A percentile compares a stretch with the other conserved stretches of the same genome.
phyloP scores from a whole-genome alignment of 2,888 invertebrate species.

The Cephus nigrinus region DNA sequence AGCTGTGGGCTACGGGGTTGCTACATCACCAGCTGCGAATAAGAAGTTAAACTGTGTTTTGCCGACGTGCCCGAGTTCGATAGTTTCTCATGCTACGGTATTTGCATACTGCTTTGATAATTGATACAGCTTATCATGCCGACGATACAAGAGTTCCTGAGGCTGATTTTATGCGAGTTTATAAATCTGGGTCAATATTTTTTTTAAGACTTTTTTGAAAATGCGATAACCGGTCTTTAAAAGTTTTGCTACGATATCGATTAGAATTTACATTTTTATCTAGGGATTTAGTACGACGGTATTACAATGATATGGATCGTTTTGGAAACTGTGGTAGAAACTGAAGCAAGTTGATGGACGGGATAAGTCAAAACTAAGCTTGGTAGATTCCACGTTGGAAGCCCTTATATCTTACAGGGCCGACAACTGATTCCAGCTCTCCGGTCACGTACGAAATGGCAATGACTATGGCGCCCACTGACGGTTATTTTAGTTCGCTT shows the following conservation, averaged over 20 bases:
- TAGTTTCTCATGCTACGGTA: not conserved
- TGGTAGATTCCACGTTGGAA: not conserved
- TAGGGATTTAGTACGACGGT: not conserved
- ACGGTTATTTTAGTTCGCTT: constrained; percentile 5
- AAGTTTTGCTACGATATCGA: not conserved
- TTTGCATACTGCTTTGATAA: not conserved
- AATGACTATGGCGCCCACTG: not conserved
- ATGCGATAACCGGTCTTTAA: not conserved
- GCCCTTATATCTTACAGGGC: constrained; percentile 1
- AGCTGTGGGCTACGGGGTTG: constrained; percentile 6
- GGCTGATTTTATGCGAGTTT: not conserved
- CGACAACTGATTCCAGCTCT: constrained; percentile 3
- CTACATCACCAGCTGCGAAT: constrained; percentile 5
- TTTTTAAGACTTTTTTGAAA: not conserved
- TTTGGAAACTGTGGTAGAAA: not conserved
- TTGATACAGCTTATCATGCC: not conserved
- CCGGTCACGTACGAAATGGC: constrained; percentile 6
- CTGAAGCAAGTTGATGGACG: not conserved
- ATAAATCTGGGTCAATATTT: not conserved
- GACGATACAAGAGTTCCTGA: not conserved
- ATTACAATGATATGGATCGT: not conserved
- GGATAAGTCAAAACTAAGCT: constrained; percentile 1
- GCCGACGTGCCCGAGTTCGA: constrained; percentile 7
- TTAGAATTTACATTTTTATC: not conserved
- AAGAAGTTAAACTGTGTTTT: constrained; percentile 16